Evolutionary conservation across 2,888 invertebrate genomes (phyloP).

Genomic region (Marronus borbonicus): DNA sequence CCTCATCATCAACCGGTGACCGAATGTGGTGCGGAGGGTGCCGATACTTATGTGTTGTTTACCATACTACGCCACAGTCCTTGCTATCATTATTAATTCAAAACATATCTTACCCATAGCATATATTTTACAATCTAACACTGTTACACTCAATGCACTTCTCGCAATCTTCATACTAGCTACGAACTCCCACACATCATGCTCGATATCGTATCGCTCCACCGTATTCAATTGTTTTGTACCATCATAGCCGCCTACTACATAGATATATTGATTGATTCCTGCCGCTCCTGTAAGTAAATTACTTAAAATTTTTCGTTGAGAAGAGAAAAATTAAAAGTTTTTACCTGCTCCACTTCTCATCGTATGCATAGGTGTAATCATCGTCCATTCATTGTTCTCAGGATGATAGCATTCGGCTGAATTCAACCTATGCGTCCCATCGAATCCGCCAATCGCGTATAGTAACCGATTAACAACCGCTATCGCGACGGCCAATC

Average conservation of each 20-base stretch:
- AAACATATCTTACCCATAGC: slow-evolving; percentile 80
- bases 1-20: no score
- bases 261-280: slow-evolving; percentile 89
- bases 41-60: no score
- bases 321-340: neutral
- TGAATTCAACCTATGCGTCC: slow-evolving; percentile 81
- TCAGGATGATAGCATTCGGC: slow-evolving; percentile 96
- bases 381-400: slow-evolving; percentile 89
- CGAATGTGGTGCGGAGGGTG: no score
- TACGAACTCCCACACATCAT: slow-evolving; percentile 84
- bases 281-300: slow-evolving; percentile 81
- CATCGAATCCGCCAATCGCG: slow-evolving; percentile 94
- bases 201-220: slow-evolving; percentile 90
- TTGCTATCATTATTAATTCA: no score
- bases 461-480: slow-evolving; percentile 70
- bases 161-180: slow-evolving; percentile 85
- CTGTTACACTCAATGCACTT: slow-evolving; percentile 90
- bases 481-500: slow-evolving; percentile 82
- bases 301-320: neutral
- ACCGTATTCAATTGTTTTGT: slow-evolving; percentile 85
- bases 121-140: slow-evolving; percentile 89
- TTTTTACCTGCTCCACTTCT: slow-evolving; percentile 88
- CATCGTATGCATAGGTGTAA: slow-evolving; percentile 83
- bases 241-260: slow-evolving; percentile 96
- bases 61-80: no score